Base-by-base conservation (phyloP, 2,888 invertebrate genomes). In the Drosophila subsilvestris region DNA sequence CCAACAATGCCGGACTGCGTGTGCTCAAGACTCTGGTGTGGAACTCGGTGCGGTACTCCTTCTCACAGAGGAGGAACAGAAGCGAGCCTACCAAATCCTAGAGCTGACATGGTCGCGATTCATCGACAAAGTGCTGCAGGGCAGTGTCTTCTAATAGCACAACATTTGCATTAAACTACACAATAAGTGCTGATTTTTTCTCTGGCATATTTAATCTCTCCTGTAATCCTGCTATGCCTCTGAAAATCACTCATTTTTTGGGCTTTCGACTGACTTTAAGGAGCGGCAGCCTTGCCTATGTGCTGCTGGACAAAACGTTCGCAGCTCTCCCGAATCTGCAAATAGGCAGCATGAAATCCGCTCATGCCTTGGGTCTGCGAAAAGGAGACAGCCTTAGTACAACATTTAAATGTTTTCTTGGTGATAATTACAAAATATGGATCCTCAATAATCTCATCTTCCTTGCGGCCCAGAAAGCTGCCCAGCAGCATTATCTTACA, bases 401-500 rank as follows among this genome's bases (percentile, higher is more conserved):
- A 22, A 7, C 8, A 12, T 10, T 49, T 1, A 18, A 2, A 14
- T 0, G 2, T 2, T 8, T 17, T 25, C 2, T 12, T 9, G 2
- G 1, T 2, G 3, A 8, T 22, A 91, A 94, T 93, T 93, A 97
- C 97, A 93, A 96, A 98, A 90, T 98, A 97, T 8, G 98, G 98
- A 93, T 98, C 98, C 71, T 95, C 93, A 77, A 98, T 98, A 65
- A 96, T 96, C 73, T 93, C 92, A 73, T 96, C 95, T 47, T 95
- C 95, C 7, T 70, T 56, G 87, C 96, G 91, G 1, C 96, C 96
- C 91, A 98, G 96, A 92, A 95, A 97, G 62, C 95, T 94, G 32
- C 98, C 98, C 63, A 98, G 94, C 12, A 97, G 92, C 61, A 95
- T 93, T 42, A 98, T 93, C 88, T 95, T 94, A 0, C 97, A 96